phyloP scores from a whole-genome alignment of 2,797 vertebrate species.

The Anguilla obscura region DNA sequence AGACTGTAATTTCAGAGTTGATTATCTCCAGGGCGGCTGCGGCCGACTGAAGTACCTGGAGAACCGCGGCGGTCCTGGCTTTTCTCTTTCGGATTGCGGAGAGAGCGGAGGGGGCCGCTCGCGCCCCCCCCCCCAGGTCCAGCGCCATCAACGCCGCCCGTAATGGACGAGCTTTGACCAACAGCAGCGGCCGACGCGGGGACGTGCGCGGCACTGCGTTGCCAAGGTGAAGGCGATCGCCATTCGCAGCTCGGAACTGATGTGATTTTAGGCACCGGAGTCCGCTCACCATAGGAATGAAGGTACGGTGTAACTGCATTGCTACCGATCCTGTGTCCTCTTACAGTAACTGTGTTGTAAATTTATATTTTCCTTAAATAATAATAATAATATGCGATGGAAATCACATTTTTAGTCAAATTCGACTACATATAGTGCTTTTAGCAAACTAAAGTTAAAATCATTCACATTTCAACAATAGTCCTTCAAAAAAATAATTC shows the following conservation, averaged over 20 bases:
- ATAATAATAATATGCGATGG: background rate
- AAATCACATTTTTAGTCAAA: background rate
- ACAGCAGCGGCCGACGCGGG: background rate
- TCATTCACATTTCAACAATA: no score
- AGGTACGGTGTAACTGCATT: background rate
- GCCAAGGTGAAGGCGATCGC: background rate
- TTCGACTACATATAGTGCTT: no score
- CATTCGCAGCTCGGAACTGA: background rate
- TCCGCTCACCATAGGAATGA: background rate
- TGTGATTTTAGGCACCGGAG: background rate
- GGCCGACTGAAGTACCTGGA: constrained; percentile 29
- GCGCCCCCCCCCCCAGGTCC: background rate
- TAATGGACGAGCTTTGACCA: background rate
- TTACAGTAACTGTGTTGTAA: background rate
- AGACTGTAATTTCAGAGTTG: constrained; percentile 54
- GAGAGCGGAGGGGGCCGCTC: no score
- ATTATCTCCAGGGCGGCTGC: constrained; percentile 48
- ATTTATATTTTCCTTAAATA: background rate
- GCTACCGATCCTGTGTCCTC: background rate
- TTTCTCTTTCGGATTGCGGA: background rate
- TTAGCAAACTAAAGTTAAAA: no score
- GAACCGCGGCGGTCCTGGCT: background rate
- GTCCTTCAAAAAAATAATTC: no score
- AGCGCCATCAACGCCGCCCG: background rate
- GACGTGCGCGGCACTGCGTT: background rate